phyloP scores from a whole-genome alignment of 2,888 invertebrate genomes.

The Suillia variegata region DNA sequence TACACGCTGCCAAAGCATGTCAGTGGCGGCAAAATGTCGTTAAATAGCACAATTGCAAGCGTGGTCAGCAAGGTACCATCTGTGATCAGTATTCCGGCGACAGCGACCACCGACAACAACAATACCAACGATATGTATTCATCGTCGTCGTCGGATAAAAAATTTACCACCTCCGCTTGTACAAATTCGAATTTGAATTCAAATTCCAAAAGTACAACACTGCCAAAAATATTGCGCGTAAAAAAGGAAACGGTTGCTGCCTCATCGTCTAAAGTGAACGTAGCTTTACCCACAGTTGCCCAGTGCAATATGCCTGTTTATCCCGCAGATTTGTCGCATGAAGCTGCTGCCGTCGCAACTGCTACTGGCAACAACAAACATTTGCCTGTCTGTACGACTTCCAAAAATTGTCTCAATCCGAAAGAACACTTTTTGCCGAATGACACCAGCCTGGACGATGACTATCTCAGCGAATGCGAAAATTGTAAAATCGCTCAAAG shows the following conservation, averaged over 20 bases:
- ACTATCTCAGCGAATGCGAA: conserved; percentile 83
- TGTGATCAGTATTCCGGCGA: conserved; percentile 58
- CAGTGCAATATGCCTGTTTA: conserved; percentile 53
- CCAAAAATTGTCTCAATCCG: conserved; percentile 61
- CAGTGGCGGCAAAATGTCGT: conserved; percentile 57
- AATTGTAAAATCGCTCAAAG: conserved; percentile 81
- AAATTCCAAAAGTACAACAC: conserved; percentile 46
- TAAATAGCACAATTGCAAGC: conserved; percentile 59
- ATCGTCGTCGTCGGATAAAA: conserved; percentile 1
- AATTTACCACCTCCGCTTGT: background rate
- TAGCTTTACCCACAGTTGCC: conserved; percentile 32
- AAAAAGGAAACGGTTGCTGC: conserved; percentile 35
- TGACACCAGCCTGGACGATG: conserved; percentile 66
- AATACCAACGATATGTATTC: conserved; percentile 22
- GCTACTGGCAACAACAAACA: conserved; percentile 9
- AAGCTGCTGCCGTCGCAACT: conserved; percentile 3
- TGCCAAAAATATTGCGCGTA: conserved; percentile 54
- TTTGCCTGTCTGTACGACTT: conserved; percentile 61
- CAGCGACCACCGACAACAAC: conserved; percentile 37
- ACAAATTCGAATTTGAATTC: background rate
- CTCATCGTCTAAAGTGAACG: background rate
- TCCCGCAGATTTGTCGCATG: conserved; percentile 35
- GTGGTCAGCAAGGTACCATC: conserved; percentile 61
- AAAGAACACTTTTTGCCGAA: conserved; percentile 62
- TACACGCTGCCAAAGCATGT: conserved; percentile 60